Percentiles rank a stretch among this genome's conserved stretches.
Conservation (phyloP, 2,888 invertebrate species). For the Nowickia ferox region DNA sequence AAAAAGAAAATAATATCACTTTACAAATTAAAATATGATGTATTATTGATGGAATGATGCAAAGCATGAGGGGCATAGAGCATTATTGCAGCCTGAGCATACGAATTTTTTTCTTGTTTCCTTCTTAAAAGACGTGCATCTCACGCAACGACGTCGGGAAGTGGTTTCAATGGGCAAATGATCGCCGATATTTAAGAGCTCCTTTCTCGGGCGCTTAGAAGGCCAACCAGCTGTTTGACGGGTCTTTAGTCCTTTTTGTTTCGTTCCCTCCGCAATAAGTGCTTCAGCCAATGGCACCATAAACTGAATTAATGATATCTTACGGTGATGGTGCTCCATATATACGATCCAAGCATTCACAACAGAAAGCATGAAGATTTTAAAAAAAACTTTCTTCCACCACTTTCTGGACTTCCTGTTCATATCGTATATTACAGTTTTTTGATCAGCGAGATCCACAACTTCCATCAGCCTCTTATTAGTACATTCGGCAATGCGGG, state of each 20-base stretch:
- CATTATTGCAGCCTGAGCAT: background rate
- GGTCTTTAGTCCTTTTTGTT: constrained; percentile 18
- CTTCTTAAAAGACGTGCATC: background rate
- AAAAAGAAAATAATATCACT: background rate
- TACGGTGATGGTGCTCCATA: too few species aligned
- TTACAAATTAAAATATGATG: background rate
- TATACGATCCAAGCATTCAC: background rate
- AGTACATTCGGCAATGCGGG: constrained; percentile 26
- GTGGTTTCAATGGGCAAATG: constrained; percentile 6
- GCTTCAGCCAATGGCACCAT: constrained; percentile 52
- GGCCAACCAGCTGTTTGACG: constrained; percentile 1
- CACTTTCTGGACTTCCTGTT: too few species aligned
- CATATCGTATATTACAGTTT: constrained; percentile 4
- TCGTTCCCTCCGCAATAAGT: constrained; percentile 27
- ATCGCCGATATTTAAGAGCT: constrained; percentile 1
- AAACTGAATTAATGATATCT: constrained; percentile 48
- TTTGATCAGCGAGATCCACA: constrained; percentile 66
- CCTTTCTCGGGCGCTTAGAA: background rate
- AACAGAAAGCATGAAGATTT: too few species aligned
- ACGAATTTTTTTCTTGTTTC: background rate
- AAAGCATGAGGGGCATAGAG: background rate
- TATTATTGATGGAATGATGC: constrained; percentile 8
- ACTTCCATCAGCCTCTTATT: constrained; percentile 48
- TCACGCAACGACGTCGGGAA: constrained; percentile 6
- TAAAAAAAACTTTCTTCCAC: too few species aligned